Base-by-base conservation (phyloP, 2,888 invertebrate genomes). In the Andrena bucephala region DNA sequence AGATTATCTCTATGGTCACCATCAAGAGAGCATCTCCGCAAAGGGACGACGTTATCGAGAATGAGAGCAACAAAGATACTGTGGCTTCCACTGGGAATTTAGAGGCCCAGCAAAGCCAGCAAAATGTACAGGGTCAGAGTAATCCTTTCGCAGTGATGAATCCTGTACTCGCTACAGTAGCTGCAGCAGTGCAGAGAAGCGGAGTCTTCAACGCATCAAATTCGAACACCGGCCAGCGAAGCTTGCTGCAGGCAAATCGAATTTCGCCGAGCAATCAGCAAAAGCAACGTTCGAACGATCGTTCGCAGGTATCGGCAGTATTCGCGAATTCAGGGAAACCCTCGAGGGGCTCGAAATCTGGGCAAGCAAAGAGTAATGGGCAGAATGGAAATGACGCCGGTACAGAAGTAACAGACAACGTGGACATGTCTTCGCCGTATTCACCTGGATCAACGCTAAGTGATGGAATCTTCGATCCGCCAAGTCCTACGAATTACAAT, bases 391-490 rank as follows among this genome's bases (percentile, higher is more conserved):
- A 93, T 65, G 95, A 95, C 65, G 83, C 86, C 0, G 83, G 75
- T 42, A 84, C 90, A 8, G 94, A 93, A 8, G 85, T 90, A 0
- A 94, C 94, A 54, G 96, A 96, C 87, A 95, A 95, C 66, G 95
- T 95, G 86, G 97, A 97, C 88, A 96, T 97, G 92, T 97, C 97
- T 87, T 98, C 98, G 29, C 98, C 98, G 0, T 98, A 98, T 94
- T 98, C 98, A 67, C 98, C 98, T 0, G 98, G 97, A 63, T 97
- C 97, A n/a, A 97, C 97, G 90, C 97, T 98, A 94, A 97, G 97
- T 92, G 97, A 98, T 90, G 98, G 98, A 93, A 95, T 98, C 85
- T 98, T 98, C 94, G 97, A 97, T 94, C 98, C 98, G 69, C 97
- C 97, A 31, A 93, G 95, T 62, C 94, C 94, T 1, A 90, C 85